These are phyloP conservation scores for Oreochromis niloticus DNA, from an alignment of 2,113 vertebrate genomes.

Conservation along the genomic window DNA sequence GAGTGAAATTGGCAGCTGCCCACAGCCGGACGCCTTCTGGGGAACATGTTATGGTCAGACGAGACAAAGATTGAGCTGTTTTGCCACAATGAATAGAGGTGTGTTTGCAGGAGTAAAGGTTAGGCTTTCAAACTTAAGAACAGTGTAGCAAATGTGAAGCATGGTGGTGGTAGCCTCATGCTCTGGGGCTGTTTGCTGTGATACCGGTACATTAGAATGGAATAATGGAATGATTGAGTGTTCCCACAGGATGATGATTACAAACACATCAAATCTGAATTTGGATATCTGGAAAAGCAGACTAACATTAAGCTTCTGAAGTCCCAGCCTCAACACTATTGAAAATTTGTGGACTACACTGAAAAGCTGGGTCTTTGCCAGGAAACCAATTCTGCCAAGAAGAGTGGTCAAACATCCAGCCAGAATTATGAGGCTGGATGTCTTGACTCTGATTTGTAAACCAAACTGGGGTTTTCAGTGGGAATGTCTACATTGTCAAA, in stretches of 20 bases:
- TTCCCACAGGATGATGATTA: neutral
- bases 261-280: neutral
- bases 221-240: neutral
- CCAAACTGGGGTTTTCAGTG: neutral
- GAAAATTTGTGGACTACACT: neutral
- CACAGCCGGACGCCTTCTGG: neutral
- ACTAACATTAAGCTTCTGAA: neutral
- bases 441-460: neutral
- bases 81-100: neutral
- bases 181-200: neutral
- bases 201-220: neutral
- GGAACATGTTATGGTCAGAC: neutral
- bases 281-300: neutral
- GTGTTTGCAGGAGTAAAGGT: neutral
- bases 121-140: neutral
- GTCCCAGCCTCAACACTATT: neutral
- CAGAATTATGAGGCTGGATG: neutral
- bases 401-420: neutral
- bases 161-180: neutral
- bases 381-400: neutral
- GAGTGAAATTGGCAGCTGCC: neutral
- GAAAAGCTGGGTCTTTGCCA: neutral
- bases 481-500: neutral
- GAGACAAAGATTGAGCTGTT: neutral
- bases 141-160: neutral